Base-by-base conservation (phyloP, 2,113 vertebrate genomes). In the Salvelinus alpinus region DNA sequence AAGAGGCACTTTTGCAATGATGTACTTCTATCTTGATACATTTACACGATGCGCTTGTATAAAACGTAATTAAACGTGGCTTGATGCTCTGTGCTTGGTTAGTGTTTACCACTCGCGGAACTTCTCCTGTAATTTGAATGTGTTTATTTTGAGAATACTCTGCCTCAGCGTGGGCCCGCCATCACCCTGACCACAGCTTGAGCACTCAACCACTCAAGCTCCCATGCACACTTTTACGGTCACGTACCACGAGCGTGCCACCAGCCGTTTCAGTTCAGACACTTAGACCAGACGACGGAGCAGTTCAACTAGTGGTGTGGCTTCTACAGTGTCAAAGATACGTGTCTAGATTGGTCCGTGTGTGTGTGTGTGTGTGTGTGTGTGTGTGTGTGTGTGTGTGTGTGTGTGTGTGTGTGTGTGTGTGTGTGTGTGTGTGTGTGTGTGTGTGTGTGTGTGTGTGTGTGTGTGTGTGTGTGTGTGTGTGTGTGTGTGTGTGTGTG, bases 101-200 rank as follows among this genome's bases (percentile, higher is more conserved):
- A n/a, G 13, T n/a, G 57, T 71, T 74, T 54, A 31, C 73, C 60
- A 0, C 72, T 57, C 76, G 6, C 12, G 22, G 47, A 13, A 29
- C 8, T 31, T 4, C 48, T 66, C 71, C 72, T 27, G 44, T 75
- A 76, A 8, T 57, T 47, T 47, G 20, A 24, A 11, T 64, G 2
- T 2, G 13, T 75, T 75, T 85, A 78, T 78, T 82, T 78, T 66
- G 64, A 62, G 73, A 75, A 69, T 0, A 54, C 69, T 59, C 24
- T 57, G 44, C 24, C 68, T 54, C 31, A 1, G 62, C 57, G 31
- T 64, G 65, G 51, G 73, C 65, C 51, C 47, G 12, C 47, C 2
- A 14, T 48, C 31, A 34, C 31, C 31, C 12, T 48, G 62, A 34
- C 71, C 29, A 8, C 72, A 60, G 47, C 29, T 60, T 59, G 20